These are phyloP conservation scores for Amblyraja radiata DNA, from an alignment of 2,797 vertebrate species.

Conservation along the genomic window DNA sequence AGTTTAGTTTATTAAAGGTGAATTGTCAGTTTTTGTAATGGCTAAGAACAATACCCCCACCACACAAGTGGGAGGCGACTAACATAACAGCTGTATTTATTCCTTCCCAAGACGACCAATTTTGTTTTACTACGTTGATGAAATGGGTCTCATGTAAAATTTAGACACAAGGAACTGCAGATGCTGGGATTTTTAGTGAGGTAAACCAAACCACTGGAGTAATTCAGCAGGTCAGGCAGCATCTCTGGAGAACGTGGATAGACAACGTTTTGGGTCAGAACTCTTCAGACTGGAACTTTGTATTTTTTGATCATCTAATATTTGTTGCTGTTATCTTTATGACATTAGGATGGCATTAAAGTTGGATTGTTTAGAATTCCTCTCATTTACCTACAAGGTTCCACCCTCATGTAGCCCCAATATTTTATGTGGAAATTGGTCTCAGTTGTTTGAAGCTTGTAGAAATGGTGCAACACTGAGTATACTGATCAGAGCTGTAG, in stretches of 20 bases:
- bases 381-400: neutral
- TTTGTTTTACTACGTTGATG: neutral
- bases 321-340: neutral
- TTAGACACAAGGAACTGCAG: no score
- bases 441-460: neutral
- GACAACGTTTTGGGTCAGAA: no score
- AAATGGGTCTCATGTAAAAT: neutral
- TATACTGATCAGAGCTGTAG: neutral
- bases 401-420: neutral
- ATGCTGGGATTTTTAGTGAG: no score
- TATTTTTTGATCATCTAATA: neutral
- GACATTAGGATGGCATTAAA: neutral
- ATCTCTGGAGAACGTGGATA: no score
- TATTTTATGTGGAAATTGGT: neutral
- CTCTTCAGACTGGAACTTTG: no score
- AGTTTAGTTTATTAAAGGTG: no score
- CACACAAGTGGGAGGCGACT: neutral
- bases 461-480: no score
- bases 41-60: neutral
- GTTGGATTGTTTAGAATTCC: neutral
- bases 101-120: neutral
- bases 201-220: no score
- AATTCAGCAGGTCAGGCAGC: no score
- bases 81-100: neutral
- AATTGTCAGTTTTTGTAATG: neutral